A percentile compares a stretch with the other conserved stretches of the same genome.
phyloP scores from a whole-genome alignment of 1,140 invertebrate species.

The Cydia pomonella region DNA sequence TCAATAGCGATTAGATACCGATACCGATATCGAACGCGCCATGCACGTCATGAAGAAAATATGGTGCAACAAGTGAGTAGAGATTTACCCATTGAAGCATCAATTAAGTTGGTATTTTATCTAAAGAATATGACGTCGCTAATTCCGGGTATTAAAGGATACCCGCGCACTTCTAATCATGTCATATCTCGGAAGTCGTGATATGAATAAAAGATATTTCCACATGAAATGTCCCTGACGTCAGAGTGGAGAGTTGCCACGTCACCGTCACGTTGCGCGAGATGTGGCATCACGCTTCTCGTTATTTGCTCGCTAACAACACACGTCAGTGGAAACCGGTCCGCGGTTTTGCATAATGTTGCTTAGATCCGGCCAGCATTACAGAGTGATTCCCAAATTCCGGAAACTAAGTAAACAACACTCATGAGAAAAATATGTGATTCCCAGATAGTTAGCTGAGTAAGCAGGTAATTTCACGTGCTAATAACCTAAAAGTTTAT shows the following conservation, averaged over 20 bases:
- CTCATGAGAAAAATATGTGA: neutral
- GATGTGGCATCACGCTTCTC: conserved; percentile 8
- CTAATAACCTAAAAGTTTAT: neutral
- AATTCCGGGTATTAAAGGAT: neutral
- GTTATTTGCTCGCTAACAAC: conserved; percentile 9
- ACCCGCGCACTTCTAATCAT: conserved; percentile 1
- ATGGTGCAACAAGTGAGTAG: conserved; percentile 13
- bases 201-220: conserved; percentile 8
- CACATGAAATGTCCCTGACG: conserved; percentile 13
- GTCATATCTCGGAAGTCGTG: conserved; percentile 21
- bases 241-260: conserved; percentile 16
- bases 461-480: neutral
- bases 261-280: conserved; percentile 8
- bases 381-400: conserved; percentile 7
- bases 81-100: conserved; percentile 10
- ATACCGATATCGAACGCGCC: conserved; percentile 2
- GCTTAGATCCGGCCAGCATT: conserved; percentile 25
- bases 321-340: conserved; percentile 23
- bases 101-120: conserved; percentile 9
- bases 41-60: conserved; percentile 11
- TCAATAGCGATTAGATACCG: conserved; percentile 26
- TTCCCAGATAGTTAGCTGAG: neutral
- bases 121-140: neutral
- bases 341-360: neutral
- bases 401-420: conserved; percentile 2